Evolutionary conservation across 2,888 invertebrate genomes (phyloP), one percentile per base, ranked within the genome.

Genomic region (Bombylius major): DNA sequence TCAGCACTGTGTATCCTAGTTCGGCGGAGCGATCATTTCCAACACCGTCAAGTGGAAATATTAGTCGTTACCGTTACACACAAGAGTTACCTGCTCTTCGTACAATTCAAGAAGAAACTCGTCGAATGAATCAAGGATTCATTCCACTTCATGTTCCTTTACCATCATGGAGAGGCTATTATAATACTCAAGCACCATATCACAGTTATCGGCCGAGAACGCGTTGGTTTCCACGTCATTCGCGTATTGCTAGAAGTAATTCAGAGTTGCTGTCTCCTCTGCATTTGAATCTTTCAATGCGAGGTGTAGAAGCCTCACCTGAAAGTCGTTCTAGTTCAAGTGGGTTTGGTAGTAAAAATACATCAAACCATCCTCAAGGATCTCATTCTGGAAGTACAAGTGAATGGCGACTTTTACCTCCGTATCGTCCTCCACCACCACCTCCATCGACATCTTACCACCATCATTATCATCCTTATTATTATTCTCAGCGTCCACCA

Each of bases 271-370:
- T 83, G 51, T 82, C 82, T 31, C 83, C 85, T 44, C 76, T 82
- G 58, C 77, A 81, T 58, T 67, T 78, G 0, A 78, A 78, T 63
- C 63, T 70, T 3, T 66, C 70, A 13, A 61, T 71, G 59, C 67
- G 70, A 34, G 74, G 76, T 3, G 75, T 82, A 67, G 88, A 89
- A 69, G 86, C 89, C 9, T 91, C 90, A 5, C 92, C 92, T 1
- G 91, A 91, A 70, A 89, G 89, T 67, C 82, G 90, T 53, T 89
- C 89, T 23, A 90, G 89, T 67, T 90, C 90, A 45, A 89, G 89
- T 69, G 92, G 92, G 13, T 91, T 92, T 71, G 92, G 91, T 59
- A 91, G 91, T 68, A 90, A 92, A 70, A 93, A 92, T 75, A 90
- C 89, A 44, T 87, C 87, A 34, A 72, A 72, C 57, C 86, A 86